These are phyloP conservation scores for Halcyon chelicuti DNA, from an alignment of 2,797 vertebrate genomes.

Conservation along the genomic window DNA sequence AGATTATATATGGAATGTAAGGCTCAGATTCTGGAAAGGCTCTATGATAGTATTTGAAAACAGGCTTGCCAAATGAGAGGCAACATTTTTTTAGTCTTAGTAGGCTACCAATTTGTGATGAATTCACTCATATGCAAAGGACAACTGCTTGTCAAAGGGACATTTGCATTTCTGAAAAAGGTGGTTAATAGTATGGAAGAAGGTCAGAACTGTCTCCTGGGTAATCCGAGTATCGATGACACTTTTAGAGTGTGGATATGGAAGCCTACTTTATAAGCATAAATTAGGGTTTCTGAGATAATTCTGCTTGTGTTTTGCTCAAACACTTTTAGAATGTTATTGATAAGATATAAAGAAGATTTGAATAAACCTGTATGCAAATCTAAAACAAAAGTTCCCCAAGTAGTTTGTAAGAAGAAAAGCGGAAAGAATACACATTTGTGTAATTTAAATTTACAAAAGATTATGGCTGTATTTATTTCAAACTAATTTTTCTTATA, in stretches of 20 bases:
- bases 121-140: background rate
- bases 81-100: too few relatives aligned
- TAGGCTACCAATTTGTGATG: background rate
- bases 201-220: background rate
- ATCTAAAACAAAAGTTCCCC: background rate
- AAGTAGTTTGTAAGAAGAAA: slow-evolving; percentile 44
- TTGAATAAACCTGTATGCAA: background rate
- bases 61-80: background rate
- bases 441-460: background rate
- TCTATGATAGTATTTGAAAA: background rate
- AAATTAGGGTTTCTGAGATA: too few relatives aligned
- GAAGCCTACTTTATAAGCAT: too few relatives aligned
- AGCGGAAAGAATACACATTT: background rate
- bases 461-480: background rate
- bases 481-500: background rate
- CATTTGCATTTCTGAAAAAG: background rate
- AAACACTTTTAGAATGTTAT: too few relatives aligned
- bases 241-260: background rate
- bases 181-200: background rate
- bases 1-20: background rate
- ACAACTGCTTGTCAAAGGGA: background rate
- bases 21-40: background rate
- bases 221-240: background rate
- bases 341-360: background rate
- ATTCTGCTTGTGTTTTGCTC: too few relatives aligned